These are phyloP conservation scores for Hyla sarda DNA, from an alignment of 2,113 vertebrate species.

Conservation along the genomic window DNA sequence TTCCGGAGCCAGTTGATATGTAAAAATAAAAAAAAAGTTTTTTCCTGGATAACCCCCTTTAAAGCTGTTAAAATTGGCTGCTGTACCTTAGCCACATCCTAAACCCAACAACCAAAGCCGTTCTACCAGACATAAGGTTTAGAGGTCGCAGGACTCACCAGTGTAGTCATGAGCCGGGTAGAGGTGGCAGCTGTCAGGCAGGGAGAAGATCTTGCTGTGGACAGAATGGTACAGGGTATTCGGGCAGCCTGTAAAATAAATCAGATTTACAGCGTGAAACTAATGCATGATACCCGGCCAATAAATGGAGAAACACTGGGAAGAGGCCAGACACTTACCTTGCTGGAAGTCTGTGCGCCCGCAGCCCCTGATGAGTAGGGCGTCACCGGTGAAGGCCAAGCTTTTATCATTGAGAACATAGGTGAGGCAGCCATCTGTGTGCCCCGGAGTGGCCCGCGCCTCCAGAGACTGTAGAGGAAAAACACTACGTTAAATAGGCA, in stretches of 20 bases:
- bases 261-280: background rate
- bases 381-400: conserved; percentile 90
- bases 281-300: background rate
- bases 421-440: conserved; percentile 86
- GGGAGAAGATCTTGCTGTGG: conserved; percentile 84
- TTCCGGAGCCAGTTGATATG: too few relatives aligned
- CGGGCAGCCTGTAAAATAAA: conserved; percentile 74
- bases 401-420: conserved; percentile 77
- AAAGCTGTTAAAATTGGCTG: too few relatives aligned
- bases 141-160: conserved; percentile 73
- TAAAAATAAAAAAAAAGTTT: too few relatives aligned
- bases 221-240: conserved; percentile 80
- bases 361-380: conserved; percentile 87
- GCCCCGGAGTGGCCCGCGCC: conserved; percentile 83
- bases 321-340: conserved; percentile 66
- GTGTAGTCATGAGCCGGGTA: conserved; percentile 91
- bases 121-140: too few relatives aligned
- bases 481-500: background rate
- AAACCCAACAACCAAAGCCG: too few relatives aligned
- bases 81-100: too few relatives aligned
- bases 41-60: too few relatives aligned
- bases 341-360: conserved; percentile 92
- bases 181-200: conserved; percentile 82
- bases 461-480: conserved; percentile 70
- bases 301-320: background rate